Base-by-base conservation (phyloP, 1,140 invertebrate species). In the Euwallacea fornicatus region DNA sequence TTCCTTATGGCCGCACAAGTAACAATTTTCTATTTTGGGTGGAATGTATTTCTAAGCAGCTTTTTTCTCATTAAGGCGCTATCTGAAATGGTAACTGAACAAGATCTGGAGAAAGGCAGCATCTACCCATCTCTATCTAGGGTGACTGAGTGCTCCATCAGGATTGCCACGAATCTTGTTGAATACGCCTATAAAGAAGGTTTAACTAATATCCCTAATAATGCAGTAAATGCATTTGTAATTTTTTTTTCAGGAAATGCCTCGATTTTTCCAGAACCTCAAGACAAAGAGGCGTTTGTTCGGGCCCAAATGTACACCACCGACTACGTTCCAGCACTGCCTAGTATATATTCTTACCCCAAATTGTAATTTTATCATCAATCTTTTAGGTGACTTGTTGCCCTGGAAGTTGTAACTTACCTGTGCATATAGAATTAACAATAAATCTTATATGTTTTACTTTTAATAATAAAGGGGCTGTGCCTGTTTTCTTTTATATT, bases 101-200 rank as follows among this genome's bases (percentile, higher is more conserved):
- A 87, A 7, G 92, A 99, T 83, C 84, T 99, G 47, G 86, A 85
- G 0, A 88, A 88, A 66, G 97, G 97, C n/a, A 91, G 94, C 73
- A 86, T 99, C 33, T 99, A 99, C 81, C 98, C 98, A 11, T 95
- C 96, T 0, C 84, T 99, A 8, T 83, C 86, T n/a, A 88, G 90
- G 13, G 97, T 99, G 76, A 88, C 90, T 72, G 88, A 93, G 58
- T 94, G 96, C 61, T 99, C 97, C 0, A 76, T 96, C 2, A 86
- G 88, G 73, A 98, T 99, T 75, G 97, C 97, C 7, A 86, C 88
- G 4, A 86, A 89, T 75, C 84, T 98, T 69, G 91, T 93, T 42
- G 88, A 96, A 72, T 93, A 94, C 81, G 93, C 95, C n/a, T 99
- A 97, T 78, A 84, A 88, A 79, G 90, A 87, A 83, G 89, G 92